These are phyloP conservation scores for Phorcus lineatus DNA, from an alignment of 2,888 invertebrate species.

Conservation along the genomic window DNA sequence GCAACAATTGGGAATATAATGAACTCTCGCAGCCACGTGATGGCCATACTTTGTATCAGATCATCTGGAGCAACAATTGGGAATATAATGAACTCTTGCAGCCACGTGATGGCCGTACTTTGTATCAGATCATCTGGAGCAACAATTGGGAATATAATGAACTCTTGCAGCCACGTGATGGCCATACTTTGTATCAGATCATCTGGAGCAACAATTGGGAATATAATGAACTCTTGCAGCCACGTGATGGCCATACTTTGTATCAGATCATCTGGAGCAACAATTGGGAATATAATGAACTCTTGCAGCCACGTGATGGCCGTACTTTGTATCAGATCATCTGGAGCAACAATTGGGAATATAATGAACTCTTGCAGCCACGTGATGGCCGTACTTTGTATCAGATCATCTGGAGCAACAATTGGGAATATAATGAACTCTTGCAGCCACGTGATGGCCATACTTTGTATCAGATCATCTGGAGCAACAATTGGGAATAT, in stretches of 20 bases:
- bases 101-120: neutral
- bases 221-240: no score
- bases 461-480: slow-evolving; percentile 82
- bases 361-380: no score
- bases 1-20: slow-evolving; percentile 82
- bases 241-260: neutral
- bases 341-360: slow-evolving; percentile 51
- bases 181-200: slow-evolving; percentile 86
- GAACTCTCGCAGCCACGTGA: slow-evolving; percentile 97
- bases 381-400: neutral
- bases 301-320: slow-evolving; percentile 97
- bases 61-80: slow-evolving; percentile 66
- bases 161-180: slow-evolving; percentile 96
- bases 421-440: slow-evolving; percentile 91
- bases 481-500: slow-evolving; percentile 26
- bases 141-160: slow-evolving; percentile 84
- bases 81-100: no score
- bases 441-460: slow-evolving; percentile 95
- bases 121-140: slow-evolving; percentile 70
- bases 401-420: slow-evolving; percentile 70
- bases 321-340: slow-evolving; percentile 83
- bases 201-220: slow-evolving; percentile 61
- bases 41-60: slow-evolving; percentile 87
- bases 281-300: slow-evolving; percentile 87
- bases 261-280: slow-evolving; percentile 70